Conservation (phyloP, 2,113 vertebrate genomes). For the Strigops habroptila region DNA sequence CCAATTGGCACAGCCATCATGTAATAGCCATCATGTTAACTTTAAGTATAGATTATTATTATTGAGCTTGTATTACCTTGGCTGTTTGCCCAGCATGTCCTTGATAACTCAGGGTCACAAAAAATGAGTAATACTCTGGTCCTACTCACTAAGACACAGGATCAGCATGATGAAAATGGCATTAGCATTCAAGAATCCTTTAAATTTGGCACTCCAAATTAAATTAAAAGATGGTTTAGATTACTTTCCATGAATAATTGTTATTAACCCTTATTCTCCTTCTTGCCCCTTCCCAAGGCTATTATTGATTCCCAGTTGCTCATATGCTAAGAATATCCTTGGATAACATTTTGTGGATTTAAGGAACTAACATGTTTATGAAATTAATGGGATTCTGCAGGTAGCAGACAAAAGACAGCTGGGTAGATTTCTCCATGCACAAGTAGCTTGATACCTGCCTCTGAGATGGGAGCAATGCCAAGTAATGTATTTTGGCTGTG, state of each 20-base stretch:
- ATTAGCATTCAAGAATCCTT: slow-evolving; percentile 57
- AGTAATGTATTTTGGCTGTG: background rate
- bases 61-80: slow-evolving; percentile 64
- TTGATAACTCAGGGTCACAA: slow-evolving; percentile 70
- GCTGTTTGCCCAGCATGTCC: slow-evolving; percentile 69
- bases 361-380: slow-evolving; percentile 1
- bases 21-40: slow-evolving; percentile 56
- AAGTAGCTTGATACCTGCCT: background rate
- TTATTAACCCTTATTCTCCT: slow-evolving; percentile 36
- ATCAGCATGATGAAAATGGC: slow-evolving; percentile 62
- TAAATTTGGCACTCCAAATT: slow-evolving; percentile 55
- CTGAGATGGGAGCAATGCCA: background rate
- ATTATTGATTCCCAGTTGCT: slow-evolving; percentile 50
- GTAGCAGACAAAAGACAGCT: slow-evolving; percentile 6
- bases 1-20: slow-evolving; percentile 7
- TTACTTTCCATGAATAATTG: slow-evolving; percentile 49
- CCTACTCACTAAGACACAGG: slow-evolving; percentile 57
- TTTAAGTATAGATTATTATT: slow-evolving; percentile 71
- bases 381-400: slow-evolving; percentile 36
- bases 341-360: slow-evolving; percentile 29
- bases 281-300: slow-evolving; percentile 19
- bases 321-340: slow-evolving; percentile 20
- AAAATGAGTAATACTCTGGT: slow-evolving; percentile 62
- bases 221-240: slow-evolving; percentile 58
- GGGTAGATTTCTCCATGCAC: background rate